Conservation (phyloP, 2,888 invertebrate genomes). For the Metopia argyrocephala region DNA sequence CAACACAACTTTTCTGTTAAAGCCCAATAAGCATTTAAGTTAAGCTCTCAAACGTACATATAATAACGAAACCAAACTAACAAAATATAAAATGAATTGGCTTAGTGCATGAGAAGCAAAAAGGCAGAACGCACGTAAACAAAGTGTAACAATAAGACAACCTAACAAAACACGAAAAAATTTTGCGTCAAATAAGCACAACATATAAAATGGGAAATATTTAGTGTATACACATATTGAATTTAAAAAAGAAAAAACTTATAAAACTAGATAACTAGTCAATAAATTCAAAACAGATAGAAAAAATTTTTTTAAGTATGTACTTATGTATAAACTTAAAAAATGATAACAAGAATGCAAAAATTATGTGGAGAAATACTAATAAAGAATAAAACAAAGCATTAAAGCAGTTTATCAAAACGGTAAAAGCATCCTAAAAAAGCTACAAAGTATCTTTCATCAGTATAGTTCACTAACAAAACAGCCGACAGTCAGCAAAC, state of each 20-base stretch:
- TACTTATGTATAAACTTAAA: not conserved
- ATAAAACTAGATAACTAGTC: slow-evolving; percentile 60
- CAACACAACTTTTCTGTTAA: slow-evolving; percentile 41
- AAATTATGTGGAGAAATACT: not conserved
- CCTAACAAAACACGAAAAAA: slow-evolving; percentile 26
- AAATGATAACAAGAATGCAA: slow-evolving; percentile 34
- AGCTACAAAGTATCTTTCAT: not conserved
- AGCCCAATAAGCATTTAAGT: slow-evolving; percentile 52
- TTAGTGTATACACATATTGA: slow-evolving; percentile 10
- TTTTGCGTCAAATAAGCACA: slow-evolving; percentile 28
- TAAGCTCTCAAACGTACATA: slow-evolving; percentile 30
- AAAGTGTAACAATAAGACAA: slow-evolving; percentile 32
- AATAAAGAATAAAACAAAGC: not conserved
- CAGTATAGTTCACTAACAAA: not conserved
- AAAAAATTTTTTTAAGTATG: slow-evolving; percentile 26
- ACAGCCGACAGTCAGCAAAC: slow-evolving; percentile 2
- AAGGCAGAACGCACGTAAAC: slow-evolving; percentile 62
- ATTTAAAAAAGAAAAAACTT: slow-evolving; percentile 52
- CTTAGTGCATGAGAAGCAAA: slow-evolving; percentile 62
- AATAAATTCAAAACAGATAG: slow-evolving; percentile 41
- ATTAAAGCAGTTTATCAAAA: not conserved
- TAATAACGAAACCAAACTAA: slow-evolving; percentile 25
- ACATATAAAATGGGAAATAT: too few relatives aligned
- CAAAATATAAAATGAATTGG: slow-evolving; percentile 26
- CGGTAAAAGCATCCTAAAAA: not conserved